Percentiles rank a stretch among this genome's conserved stretches.
These are phyloP conservation scores for Coranthus polyacanthus DNA, from an alignment of 2,797 vertebrate genomes.

Conservation along the genomic window DNA sequence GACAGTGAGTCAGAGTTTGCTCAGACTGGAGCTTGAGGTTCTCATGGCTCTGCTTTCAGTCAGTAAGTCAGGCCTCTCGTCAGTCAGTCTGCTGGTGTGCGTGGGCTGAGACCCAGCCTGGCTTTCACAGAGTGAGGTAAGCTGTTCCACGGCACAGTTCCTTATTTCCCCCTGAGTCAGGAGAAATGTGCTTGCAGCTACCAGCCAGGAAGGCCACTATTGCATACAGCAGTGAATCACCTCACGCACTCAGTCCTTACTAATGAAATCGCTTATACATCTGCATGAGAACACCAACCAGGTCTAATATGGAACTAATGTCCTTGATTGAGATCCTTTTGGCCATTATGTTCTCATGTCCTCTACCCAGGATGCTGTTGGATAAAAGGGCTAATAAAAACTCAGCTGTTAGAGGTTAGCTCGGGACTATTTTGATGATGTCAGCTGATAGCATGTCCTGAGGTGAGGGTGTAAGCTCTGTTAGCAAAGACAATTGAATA, in stretches of 20 bases:
- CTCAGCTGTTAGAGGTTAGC: conserved; percentile 72
- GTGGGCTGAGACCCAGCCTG: conserved; percentile 67
- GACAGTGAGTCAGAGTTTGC: conserved; percentile 82
- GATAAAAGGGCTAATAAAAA: conserved; percentile 55
- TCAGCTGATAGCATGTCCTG: conserved; percentile 67
- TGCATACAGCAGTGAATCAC: conserved; percentile 56
- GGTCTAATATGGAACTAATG: conserved; percentile 35
- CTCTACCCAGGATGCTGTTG: conserved; percentile 53
- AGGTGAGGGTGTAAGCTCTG: conserved; percentile 55
- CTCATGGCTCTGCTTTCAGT: conserved; percentile 65
- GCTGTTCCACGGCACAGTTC: conserved; percentile 73
- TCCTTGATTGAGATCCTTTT: conserved; percentile 28
- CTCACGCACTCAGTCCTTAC: conserved; percentile 12
- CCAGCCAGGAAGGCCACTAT: conserved; percentile 41
- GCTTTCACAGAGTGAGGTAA: conserved; percentile 75
- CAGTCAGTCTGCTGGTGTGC: conserved; percentile 54
- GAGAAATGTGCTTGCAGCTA: conserved; percentile 57
- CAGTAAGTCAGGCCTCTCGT: conserved; percentile 53
- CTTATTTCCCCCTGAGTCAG: conserved; percentile 77
- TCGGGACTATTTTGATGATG: conserved; percentile 68
- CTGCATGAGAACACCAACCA: conserved; percentile 25
- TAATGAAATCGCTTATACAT: conserved; percentile 36
- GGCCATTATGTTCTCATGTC: conserved; percentile 19
- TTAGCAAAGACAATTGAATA: conserved; percentile 22
- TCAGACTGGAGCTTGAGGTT: conserved; percentile 62